Conservation (phyloP, 2,888 invertebrate genomes). For the Temnothorax rugatulus region DNA sequence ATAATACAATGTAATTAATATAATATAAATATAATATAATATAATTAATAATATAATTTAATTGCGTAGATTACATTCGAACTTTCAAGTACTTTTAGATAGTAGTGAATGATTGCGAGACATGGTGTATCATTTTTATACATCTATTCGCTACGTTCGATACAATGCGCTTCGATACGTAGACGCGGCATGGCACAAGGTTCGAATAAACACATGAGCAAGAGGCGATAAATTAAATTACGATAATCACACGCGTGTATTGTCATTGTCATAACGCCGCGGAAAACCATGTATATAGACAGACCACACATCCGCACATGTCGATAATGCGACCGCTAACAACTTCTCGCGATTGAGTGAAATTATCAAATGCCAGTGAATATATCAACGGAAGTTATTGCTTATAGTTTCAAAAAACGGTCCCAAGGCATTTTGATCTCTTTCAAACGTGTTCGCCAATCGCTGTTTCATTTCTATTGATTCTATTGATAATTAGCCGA, state of each 20-base stretch:
- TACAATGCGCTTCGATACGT: not conserved
- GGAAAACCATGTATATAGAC: constrained; percentile 23
- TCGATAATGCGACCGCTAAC: constrained; percentile 15
- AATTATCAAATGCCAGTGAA: not conserved
- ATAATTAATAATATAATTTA: not conserved
- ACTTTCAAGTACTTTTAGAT: not conserved
- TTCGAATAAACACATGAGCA: constrained; percentile 2
- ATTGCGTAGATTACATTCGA: not conserved
- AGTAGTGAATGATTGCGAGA: not conserved
- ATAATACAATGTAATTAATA: no score
- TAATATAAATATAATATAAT: no score
- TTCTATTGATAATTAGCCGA: not conserved
- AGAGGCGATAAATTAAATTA: constrained; percentile 42
- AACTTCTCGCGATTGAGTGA: constrained; percentile 17
- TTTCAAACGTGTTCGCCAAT: not conserved
- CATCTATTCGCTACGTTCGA: not conserved
- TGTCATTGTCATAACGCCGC: constrained; percentile 14
- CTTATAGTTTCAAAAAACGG: not conserved
- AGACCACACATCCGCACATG: constrained; percentile 11
- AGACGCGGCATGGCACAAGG: not conserved
- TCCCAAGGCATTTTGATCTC: not conserved
- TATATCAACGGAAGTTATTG: not conserved
- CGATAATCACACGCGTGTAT: constrained; percentile 24
- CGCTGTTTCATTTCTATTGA: not conserved
- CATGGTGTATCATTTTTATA: constrained; percentile 7